Evolutionary conservation across 2,888 invertebrate species (phyloP).

Genomic region (Diadegma fenestrale): DNA sequence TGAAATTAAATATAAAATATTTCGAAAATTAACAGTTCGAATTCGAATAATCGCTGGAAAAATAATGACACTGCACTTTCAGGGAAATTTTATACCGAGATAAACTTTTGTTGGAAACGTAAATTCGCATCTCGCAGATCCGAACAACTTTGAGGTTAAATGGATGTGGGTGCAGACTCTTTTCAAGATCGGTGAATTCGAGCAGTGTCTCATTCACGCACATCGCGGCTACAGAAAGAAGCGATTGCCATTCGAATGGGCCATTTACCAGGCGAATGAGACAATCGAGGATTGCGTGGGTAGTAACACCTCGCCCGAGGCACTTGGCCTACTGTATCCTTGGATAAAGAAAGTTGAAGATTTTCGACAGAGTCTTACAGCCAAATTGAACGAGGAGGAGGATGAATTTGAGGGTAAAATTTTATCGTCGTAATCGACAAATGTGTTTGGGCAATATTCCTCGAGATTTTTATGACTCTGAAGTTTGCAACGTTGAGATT

Average conservation of each 20-base stretch:
- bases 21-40: background rate
- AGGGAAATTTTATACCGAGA: background rate
- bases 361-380: conserved; percentile 72
- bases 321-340: conserved; percentile 74
- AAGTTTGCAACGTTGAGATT: too few species aligned
- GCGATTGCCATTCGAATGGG: conserved; percentile 73
- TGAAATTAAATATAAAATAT: background rate
- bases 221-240: conserved; percentile 74
- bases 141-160: conserved; percentile 74
- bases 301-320: conserved; percentile 73
- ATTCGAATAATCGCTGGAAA: background rate
- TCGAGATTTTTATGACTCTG: too few species aligned
- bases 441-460: background rate
- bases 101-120: background rate
- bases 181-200: conserved; percentile 79
- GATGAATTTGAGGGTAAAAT: conserved; percentile 80
- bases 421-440: background rate
- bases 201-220: conserved; percentile 78
- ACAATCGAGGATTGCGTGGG: conserved; percentile 81
- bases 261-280: conserved; percentile 77
- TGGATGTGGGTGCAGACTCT: conserved; percentile 76
- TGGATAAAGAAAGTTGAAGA: conserved; percentile 76
- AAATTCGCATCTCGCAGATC: conserved; percentile 72
- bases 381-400: conserved; percentile 76
- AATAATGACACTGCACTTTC: background rate